Evolutionary conservation across 2,888 invertebrate genomes (phyloP).

Genomic region (Fragum sueziense): DNA sequence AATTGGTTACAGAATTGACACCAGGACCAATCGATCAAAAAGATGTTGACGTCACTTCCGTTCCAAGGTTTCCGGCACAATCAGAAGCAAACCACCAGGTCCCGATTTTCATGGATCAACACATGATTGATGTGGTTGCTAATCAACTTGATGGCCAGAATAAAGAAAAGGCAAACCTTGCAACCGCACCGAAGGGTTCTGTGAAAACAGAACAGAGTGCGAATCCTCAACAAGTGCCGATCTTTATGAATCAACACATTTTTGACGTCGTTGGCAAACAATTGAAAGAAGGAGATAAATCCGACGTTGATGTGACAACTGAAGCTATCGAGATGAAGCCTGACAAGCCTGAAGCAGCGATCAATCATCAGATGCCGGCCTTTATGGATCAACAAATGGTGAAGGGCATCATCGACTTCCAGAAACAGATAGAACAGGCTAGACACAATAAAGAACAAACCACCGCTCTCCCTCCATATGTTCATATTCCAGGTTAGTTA

Average conservation of each 20-base stretch:
- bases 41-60: neutral
- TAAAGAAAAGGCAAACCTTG: too few species aligned
- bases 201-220: neutral
- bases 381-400: constrained; percentile 3
- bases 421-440: neutral
- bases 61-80: neutral
- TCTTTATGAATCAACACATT: constrained; percentile 3
- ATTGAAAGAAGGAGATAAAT: neutral
- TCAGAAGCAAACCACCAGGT: neutral
- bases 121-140: neutral
- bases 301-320: neutral
- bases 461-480: neutral
- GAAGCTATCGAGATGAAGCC: neutral
- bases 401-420: neutral
- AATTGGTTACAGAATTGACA: neutral
- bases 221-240: neutral
- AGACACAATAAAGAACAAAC: neutral
- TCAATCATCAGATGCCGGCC: neutral
- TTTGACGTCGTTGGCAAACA: neutral
- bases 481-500: constrained; percentile 8
- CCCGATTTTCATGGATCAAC: constrained; percentile 1
- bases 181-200: neutral
- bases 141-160: too few species aligned
- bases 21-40: neutral
- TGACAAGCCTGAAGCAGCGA: neutral